Conservation (phyloP, 2,113 vertebrate species). For the Garra rufa region DNA sequence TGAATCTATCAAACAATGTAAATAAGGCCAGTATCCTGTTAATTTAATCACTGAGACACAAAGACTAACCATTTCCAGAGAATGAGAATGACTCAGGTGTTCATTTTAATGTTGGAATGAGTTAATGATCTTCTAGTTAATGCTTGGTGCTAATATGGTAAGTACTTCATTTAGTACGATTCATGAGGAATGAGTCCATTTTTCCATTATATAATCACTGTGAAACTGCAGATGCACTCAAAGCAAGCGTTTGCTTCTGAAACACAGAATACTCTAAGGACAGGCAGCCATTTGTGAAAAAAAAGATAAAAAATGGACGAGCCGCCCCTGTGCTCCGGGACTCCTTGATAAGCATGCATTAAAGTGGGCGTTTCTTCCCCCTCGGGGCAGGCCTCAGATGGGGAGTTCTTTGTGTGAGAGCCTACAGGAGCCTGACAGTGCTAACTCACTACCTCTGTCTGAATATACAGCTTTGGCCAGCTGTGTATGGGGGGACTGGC, state of each 20-base stretch:
- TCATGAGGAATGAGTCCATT: not conserved
- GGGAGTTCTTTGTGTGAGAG: constrained; percentile 26
- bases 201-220: constrained; percentile 11
- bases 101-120: not conserved
- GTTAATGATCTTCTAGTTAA: not conserved
- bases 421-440: constrained; percentile 29
- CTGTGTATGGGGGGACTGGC: constrained; percentile 41
- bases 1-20: not conserved
- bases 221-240: not conserved
- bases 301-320: not conserved
- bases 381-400: constrained; percentile 36
- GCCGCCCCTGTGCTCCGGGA: not conserved
- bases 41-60: not conserved
- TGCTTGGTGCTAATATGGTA: not conserved
- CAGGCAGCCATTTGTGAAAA: not conserved
- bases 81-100: not conserved
- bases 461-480: constrained; percentile 38
- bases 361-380: not conserved
- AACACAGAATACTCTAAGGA: not conserved
- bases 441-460: not conserved
- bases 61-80: not conserved
- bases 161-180: not conserved
- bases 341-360: constrained; percentile 30
- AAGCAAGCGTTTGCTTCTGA: not conserved
- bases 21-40: not conserved